phyloP scores from a whole-genome alignment of 1,140 invertebrate genomes.

The Drosophila aff. region DNA sequence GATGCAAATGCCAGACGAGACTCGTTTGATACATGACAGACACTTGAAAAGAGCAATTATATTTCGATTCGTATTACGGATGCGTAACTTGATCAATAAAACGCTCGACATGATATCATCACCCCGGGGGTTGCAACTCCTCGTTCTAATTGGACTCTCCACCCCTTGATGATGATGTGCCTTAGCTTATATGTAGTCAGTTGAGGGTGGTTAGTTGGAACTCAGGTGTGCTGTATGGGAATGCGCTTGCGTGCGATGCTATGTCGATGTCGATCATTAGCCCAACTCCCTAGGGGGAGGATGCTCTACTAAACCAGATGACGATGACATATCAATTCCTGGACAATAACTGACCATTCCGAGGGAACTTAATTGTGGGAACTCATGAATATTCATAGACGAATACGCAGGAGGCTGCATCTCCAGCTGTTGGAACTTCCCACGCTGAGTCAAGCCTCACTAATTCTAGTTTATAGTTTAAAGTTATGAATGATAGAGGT shows the following conservation, averaged over 20 bases:
- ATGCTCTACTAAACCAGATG: constrained; percentile 84
- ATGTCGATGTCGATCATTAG: constrained; percentile 67
- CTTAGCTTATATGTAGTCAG: background rate
- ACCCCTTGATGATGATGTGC: constrained; percentile 48
- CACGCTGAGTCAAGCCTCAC: constrained; percentile 11
- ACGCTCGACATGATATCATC: constrained; percentile 75
- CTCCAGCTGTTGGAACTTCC: constrained; percentile 33
- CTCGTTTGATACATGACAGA: constrained; percentile 71
- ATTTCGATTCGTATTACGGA: constrained; percentile 81
- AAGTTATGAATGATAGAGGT: constrained; percentile 1
- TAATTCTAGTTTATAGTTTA: background rate
- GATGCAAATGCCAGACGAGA: constrained; percentile 46
- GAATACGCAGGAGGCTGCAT: constrained; percentile 4
- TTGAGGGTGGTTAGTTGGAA: constrained; percentile 44
- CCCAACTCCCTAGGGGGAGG: constrained; percentile 23
- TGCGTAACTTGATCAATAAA: constrained; percentile 84
- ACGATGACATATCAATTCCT: constrained; percentile 81
- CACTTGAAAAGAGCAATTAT: constrained; percentile 81
- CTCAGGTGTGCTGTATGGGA: constrained; percentile 80
- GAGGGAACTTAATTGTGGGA: constrained; percentile 60
- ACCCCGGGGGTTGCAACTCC: constrained; percentile 37
- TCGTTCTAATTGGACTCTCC: constrained; percentile 42
- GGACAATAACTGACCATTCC: constrained; percentile 35
- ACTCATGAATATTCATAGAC: constrained; percentile 66
- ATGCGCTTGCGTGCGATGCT: constrained; percentile 80